Conservation (phyloP, 2,888 invertebrate species). For the Drosophila diplacantha region DNA sequence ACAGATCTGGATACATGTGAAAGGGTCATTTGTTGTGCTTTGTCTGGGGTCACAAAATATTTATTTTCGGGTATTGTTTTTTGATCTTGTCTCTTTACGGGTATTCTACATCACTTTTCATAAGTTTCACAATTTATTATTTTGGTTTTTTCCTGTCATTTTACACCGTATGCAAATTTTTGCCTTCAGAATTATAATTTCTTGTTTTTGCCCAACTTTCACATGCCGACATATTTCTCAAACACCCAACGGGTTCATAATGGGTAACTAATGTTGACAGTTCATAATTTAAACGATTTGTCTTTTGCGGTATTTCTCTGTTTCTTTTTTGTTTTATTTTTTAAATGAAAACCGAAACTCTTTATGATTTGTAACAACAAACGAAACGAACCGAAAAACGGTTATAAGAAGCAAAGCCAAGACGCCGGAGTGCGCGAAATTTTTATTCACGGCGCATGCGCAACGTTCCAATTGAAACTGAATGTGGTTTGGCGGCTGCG, state of each 20-base stretch:
- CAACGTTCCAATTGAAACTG: slow-evolving; percentile 67
- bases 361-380: slow-evolving; percentile 29
- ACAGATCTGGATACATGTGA: slow-evolving; percentile 48
- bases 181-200: slow-evolving; percentile 20
- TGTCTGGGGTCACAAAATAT: slow-evolving; percentile 28
- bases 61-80: slow-evolving; percentile 2
- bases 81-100: neutral
- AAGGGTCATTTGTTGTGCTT: slow-evolving; percentile 42
- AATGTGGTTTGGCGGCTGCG: slow-evolving; percentile 42
- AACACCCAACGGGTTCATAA: slow-evolving; percentile 33
- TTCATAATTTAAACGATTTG: slow-evolving; percentile 32
- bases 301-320: slow-evolving; percentile 3
- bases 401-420: slow-evolving; percentile 10
- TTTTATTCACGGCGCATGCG: slow-evolving; percentile 55
- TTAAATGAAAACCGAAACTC: slow-evolving; percentile 14
- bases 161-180: slow-evolving; percentile 35
- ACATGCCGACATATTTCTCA: slow-evolving; percentile 29
- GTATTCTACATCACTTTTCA: slow-evolving; percentile 31
- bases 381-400: slow-evolving; percentile 40
- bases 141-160: slow-evolving; percentile 16
- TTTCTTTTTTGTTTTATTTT: slow-evolving; percentile 2
- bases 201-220: slow-evolving; percentile 31
- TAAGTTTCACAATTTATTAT: slow-evolving; percentile 28
- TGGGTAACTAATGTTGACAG: slow-evolving; percentile 30
- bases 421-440: slow-evolving; percentile 28